These are phyloP conservation scores for Cavia porcellus DNA, from an alignment of 2,113 vertebrate species.

Conservation along the genomic window DNA sequence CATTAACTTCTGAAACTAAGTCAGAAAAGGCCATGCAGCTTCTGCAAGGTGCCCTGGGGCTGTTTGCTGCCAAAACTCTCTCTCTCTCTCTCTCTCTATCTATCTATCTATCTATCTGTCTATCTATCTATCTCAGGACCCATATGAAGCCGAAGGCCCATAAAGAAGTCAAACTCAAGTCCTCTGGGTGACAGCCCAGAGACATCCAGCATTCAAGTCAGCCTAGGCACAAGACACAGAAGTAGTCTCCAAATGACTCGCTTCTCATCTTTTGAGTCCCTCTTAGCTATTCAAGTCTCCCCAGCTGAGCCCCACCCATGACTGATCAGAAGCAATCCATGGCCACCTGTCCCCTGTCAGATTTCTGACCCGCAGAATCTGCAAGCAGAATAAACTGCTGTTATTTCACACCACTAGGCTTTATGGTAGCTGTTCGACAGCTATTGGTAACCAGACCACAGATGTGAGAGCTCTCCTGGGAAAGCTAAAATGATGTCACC, in stretches of 20 bases:
- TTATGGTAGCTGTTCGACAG: background rate
- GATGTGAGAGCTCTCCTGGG: background rate
- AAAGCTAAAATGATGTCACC: background rate
- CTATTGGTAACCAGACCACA: background rate
- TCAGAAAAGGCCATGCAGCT: background rate
- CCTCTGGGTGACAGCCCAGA: background rate
- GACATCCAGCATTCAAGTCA: background rate
- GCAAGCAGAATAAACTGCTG: background rate
- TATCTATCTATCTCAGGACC: background rate
- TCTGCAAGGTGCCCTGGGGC: no score
- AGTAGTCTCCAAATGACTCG: background rate
- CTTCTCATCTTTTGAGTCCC: background rate
- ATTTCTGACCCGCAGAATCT: background rate
- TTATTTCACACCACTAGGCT: background rate
- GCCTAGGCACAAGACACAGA: background rate
- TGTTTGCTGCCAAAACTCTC: no score
- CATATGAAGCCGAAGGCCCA: background rate
- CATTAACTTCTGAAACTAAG: background rate
- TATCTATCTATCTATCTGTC: background rate
- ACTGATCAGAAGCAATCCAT: background rate
- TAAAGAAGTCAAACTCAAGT: background rate
- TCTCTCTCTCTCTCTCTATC: constrained; percentile 9
- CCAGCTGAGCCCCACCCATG: background rate
- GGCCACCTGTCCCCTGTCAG: no score
- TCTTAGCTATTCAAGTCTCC: background rate